Evolutionary conservation across 2,113 vertebrate species (phyloP).

Genomic region (Microtus pennsylvanicus): DNA sequence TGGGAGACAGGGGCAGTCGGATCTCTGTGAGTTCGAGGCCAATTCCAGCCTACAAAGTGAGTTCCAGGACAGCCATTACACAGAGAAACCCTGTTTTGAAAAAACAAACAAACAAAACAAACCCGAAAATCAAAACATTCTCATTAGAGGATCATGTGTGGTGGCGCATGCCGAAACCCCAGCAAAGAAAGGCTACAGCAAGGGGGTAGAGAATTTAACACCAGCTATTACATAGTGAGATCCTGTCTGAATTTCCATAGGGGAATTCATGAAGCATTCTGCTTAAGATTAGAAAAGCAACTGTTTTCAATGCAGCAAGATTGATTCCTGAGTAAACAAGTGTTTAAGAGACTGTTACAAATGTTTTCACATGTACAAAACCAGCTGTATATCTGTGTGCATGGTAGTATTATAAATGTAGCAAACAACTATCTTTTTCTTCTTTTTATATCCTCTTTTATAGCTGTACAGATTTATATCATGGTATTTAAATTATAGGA

Average conservation of each 20-base stretch:
- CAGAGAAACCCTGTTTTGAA: too few relatives aligned
- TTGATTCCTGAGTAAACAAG: conserved; percentile 40
- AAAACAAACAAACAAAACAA: too few relatives aligned
- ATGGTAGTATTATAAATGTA: neutral
- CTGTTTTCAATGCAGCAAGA: neutral
- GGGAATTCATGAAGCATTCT: neutral
- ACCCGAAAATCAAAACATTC: too few relatives aligned
- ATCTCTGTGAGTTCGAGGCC: too few relatives aligned
- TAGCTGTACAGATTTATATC: neutral
- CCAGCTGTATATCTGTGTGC: neutral
- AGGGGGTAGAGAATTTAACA: neutral
- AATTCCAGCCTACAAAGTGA: too few relatives aligned
- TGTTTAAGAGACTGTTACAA: neutral
- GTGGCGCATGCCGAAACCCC: neutral
- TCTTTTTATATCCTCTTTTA: neutral
- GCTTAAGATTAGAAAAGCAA: conserved; percentile 29
- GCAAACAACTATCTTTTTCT: neutral
- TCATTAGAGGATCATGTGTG: neutral
- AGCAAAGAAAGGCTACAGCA: neutral
- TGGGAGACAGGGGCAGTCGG: too few relatives aligned
- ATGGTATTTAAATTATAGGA: conserved; percentile 33
- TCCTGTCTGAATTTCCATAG: neutral
- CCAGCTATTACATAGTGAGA: neutral
- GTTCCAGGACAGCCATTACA: too few relatives aligned
- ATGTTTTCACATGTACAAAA: neutral